These are phyloP conservation scores for Gallinago solitaria DNA, from an alignment of 2,797 vertebrate genomes.

Conservation along the genomic window DNA sequence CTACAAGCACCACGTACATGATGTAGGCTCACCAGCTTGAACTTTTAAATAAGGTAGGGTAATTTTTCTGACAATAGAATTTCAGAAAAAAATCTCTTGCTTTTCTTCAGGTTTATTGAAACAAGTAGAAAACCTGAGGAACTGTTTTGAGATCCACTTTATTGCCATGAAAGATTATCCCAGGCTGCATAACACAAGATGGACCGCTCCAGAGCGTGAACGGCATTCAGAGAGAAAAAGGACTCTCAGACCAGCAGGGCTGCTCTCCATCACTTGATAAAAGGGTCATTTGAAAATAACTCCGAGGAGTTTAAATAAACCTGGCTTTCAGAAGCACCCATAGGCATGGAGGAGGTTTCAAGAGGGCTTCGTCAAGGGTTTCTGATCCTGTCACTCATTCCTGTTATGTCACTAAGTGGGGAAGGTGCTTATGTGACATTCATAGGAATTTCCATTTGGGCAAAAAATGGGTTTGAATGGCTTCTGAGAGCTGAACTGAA, in stretches of 20 bases:
- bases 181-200: not conserved
- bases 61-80: not conserved
- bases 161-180: not conserved
- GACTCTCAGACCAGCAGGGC: not conserved
- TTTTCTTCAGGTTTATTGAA: not conserved
- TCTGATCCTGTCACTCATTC: not conserved
- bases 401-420: not conserved
- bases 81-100: not conserved
- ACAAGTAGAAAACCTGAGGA: rapidly evolving
- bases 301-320: not conserved
- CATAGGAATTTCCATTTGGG: not conserved
- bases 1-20: not conserved
- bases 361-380: not conserved
- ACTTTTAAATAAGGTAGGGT: not conserved
- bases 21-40: not conserved
- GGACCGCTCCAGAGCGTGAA: not conserved
- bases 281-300: not conserved
- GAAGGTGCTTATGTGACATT: rapidly evolving
- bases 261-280: not conserved
- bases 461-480: not conserved
- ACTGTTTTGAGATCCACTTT: not conserved
- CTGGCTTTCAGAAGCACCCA: not conserved
- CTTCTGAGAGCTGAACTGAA: not conserved
- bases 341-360: not conserved
- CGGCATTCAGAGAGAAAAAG: not conserved